A percentile compares a stretch with the other conserved stretches of the same genome.
phyloP scores from a whole-genome alignment of 2,113 vertebrate genomes.

The Prietella phreatophila region DNA sequence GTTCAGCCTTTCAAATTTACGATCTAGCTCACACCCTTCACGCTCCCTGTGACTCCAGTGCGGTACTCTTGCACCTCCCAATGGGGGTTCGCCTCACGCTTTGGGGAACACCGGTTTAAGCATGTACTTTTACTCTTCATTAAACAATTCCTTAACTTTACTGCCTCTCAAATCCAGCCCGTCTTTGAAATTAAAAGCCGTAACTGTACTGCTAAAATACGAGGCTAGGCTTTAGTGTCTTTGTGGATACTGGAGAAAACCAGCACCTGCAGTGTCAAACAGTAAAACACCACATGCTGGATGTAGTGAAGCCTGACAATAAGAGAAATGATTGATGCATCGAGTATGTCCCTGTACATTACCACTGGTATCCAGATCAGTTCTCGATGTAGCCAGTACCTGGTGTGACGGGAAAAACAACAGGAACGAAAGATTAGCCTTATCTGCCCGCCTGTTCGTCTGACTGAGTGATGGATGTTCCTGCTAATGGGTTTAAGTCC shows the following conservation, averaged over 20 bases:
- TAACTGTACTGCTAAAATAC: not conserved
- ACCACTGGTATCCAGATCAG: slow-evolving; percentile 16
- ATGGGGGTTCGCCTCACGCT: no score
- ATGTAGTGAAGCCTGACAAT: not conserved
- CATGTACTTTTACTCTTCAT: not conserved
- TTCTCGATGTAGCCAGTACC: not conserved
- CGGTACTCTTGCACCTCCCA: not conserved
- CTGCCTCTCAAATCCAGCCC: no score
- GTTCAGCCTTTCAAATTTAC: no score
- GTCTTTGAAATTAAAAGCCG: not conserved
- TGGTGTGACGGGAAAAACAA: slow-evolving; percentile 1
- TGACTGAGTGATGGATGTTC: not conserved
- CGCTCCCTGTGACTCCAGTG: no score
- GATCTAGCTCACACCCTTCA: no score
- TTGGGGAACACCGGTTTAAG: not conserved
- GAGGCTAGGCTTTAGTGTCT: not conserved
- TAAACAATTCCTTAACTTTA: not conserved
- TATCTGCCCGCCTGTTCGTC: not conserved
- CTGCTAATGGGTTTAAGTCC: not conserved
- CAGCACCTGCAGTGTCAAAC: no score
- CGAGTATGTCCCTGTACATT: not conserved
- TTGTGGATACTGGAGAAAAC: no score
- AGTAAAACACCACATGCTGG: not conserved
- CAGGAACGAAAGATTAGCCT: slow-evolving; percentile 34
- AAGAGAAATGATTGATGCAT: slow-evolving; percentile 14